These are phyloP conservation scores for Setipinna tenuifilis DNA, from an alignment of 2,797 vertebrate genomes.

Conservation along the genomic window DNA sequence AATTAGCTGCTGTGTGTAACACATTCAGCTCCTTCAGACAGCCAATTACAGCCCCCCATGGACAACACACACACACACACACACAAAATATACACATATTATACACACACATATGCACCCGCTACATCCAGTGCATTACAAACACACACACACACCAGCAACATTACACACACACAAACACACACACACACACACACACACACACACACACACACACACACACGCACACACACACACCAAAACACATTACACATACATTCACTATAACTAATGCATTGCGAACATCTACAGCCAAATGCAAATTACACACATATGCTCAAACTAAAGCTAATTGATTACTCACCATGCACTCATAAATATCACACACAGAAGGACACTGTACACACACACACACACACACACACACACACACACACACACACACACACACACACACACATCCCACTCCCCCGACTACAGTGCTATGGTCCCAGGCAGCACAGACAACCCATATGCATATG, in stretches of 20 bases:
- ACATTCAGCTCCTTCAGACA: not conserved
- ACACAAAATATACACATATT: not conserved
- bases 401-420: not conserved
- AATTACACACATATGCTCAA: not conserved
- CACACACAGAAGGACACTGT: constrained; percentile 61
- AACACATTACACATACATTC: no score
- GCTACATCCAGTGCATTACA: no score
- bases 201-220: no score
- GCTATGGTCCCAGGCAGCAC: not conserved
- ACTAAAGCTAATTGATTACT: not conserved
- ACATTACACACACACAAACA: not conserved
- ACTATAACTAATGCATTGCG: no score
- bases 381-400: constrained; percentile 7
- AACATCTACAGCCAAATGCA: no score
- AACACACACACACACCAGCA: not conserved
- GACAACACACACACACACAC: constrained; percentile 8
- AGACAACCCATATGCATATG: no score
- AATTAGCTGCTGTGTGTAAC: not conserved
- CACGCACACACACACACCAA: no score
- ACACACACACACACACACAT: constrained; percentile 4
- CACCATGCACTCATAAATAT: not conserved
- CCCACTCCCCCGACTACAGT: constrained; percentile 37
- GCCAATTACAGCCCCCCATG: not conserved
- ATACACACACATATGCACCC: constrained; percentile 43
- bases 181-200: no score